phyloP scores from a whole-genome alignment of 2,113 vertebrate genomes.

The Potamarius usumacintae region DNA sequence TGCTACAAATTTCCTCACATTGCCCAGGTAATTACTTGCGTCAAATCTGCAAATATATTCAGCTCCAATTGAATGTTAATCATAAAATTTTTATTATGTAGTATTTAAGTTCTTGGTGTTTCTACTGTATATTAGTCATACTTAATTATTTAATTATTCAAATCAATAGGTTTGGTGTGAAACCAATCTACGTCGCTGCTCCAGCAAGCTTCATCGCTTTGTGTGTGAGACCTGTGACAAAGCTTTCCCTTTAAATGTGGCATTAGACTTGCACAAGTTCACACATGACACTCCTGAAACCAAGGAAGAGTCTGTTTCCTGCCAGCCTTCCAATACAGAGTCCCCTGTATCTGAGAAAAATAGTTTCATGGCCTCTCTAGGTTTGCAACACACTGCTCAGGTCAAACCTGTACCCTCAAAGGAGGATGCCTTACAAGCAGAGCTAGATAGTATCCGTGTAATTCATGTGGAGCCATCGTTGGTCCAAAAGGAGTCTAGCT shows the following conservation, averaged over 20 bases:
- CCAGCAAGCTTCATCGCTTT: constrained; percentile 91
- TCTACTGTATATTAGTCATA: neutral
- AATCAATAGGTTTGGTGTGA: constrained; percentile 90
- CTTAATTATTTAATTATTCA: neutral
- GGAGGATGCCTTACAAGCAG: constrained; percentile 71
- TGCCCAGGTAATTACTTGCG: constrained; percentile 82
- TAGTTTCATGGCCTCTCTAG: constrained; percentile 83
- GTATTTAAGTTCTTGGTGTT: neutral
- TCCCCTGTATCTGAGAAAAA: constrained; percentile 31
- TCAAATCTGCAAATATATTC: neutral
- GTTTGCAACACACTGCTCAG: constrained; percentile 85
- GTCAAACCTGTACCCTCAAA: constrained; percentile 74
- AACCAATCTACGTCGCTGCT: constrained; percentile 89
- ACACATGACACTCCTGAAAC: constrained; percentile 48
- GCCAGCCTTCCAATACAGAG: constrained; percentile 1
- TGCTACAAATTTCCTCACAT: constrained; percentile 93
- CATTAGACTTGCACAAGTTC: constrained; percentile 84
- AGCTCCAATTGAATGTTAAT: neutral
- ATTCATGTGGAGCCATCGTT: constrained; percentile 84
- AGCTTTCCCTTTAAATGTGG: constrained; percentile 89
- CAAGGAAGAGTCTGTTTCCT: constrained; percentile 16
- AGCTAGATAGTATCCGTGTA: constrained; percentile 82
- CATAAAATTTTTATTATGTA: neutral
- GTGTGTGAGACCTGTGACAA: constrained; percentile 90
- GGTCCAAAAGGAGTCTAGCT: constrained; percentile 83